Conservation (phyloP, 2,797 vertebrate genomes). For the Enteromius unitaeniatus region DNA sequence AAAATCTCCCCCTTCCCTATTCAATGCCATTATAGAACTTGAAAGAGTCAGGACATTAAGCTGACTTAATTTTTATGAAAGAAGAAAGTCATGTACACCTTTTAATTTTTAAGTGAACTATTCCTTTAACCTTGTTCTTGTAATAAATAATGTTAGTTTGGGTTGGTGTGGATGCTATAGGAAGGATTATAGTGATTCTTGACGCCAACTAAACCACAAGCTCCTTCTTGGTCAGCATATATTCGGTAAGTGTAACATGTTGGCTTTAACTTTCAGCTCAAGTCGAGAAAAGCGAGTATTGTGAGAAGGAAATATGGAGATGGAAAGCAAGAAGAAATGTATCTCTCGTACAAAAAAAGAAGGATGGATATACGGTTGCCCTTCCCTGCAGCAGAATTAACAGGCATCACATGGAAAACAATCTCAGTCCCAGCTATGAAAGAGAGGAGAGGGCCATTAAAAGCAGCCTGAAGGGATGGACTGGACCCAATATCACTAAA, state of each 20-base stretch:
- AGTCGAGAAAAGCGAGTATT: slow-evolving; percentile 57
- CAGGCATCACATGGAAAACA: slow-evolving; percentile 91
- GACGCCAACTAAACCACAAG: not conserved
- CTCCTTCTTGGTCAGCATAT: not conserved
- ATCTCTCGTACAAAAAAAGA: slow-evolving; percentile 62
- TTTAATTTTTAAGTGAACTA: not conserved
- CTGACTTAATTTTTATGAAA: too few relatives aligned
- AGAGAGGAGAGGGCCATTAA: slow-evolving; percentile 85
- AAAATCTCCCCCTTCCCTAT: too few relatives aligned
- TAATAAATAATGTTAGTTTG: not conserved
- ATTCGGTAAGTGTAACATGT: slow-evolving; percentile 27
- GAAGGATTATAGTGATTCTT: not conserved
- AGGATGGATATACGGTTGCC: slow-evolving; percentile 86
- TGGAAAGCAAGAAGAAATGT: slow-evolving; percentile 42
- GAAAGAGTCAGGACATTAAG: too few relatives aligned
- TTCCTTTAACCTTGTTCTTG: not conserved
- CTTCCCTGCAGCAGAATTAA: slow-evolving; percentile 91
- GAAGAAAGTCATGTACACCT: too few relatives aligned
- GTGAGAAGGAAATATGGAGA: slow-evolving; percentile 27
- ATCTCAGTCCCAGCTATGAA: slow-evolving; percentile 87
- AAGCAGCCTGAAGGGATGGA: slow-evolving; percentile 86
- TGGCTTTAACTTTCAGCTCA: slow-evolving; percentile 71
- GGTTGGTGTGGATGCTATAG: not conserved
- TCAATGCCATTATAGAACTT: too few relatives aligned
- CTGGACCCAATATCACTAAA: slow-evolving; percentile 87